Evolutionary conservation across 2,113 vertebrate species (phyloP), one percentile per base, ranked within the genome.

Genomic region (Rhagologus leucostigma): DNA sequence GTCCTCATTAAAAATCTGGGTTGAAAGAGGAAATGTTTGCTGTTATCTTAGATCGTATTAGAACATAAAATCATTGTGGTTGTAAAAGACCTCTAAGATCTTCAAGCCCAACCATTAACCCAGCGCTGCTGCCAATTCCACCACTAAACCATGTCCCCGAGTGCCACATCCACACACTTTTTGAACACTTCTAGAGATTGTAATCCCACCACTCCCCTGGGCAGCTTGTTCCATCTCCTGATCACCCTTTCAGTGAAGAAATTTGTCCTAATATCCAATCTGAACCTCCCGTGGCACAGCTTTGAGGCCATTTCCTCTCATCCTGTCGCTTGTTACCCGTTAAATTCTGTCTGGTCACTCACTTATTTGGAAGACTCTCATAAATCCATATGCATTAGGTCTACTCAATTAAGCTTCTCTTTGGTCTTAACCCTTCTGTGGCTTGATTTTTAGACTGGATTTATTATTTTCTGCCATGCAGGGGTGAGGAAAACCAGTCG

Each of bases 21-120:
- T n/a, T 42, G 33, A 33, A 88, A 60, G 23, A 8, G 13, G 47
- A 47, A 27, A 57, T 23, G 9, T n/a, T 62, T 64, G 9, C 7
- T 91, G 13, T 26, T 82, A 2, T 41, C 23, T 60, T 55, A 69
- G 35, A n/a, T 62, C 24, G 27, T 5, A 17, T 56, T 68, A n/a
- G 35, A 46, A 67, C 33, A 44, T 10, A 13, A 35, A 59, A 44
- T 44, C 10, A 33, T 83, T 83, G n/a, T n/a, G n/a, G 35, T 49
- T 63, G 8, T 26, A 33, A 69, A n/a, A 42, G 30, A 12, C 14
- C 8, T 55, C 55, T 35, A 13, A 49, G 26, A 42, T 27, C 41
- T 33, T 35, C 0, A 0, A 32, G 24, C 41, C 26, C 20, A 55
- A 11, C 26, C 17, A 62, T 35, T 8, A 55, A 9, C 32, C 24